These are phyloP conservation scores for Manis pentadactyla DNA, from an alignment of 2,797 vertebrate genomes.

Conservation along the genomic window DNA sequence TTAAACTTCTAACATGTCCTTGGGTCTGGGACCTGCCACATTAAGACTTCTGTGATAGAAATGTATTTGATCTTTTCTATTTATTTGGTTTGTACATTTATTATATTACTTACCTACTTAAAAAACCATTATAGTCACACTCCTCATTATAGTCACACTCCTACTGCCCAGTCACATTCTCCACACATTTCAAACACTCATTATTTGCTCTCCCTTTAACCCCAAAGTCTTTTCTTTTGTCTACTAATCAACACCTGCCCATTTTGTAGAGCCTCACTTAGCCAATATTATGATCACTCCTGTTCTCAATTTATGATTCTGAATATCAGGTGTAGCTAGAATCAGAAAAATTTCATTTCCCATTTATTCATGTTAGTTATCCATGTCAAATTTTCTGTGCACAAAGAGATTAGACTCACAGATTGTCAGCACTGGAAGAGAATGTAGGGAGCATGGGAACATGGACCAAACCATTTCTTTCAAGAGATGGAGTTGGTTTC, in stretches of 20 bases:
- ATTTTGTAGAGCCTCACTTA: not conserved
- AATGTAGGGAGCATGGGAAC: not conserved
- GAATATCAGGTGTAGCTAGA: not conserved
- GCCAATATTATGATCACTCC: not conserved
- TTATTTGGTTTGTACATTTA: not conserved
- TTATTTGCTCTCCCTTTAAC: not conserved
- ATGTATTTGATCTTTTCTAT: not conserved
- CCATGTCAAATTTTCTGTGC: not conserved
- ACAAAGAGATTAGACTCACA: not conserved
- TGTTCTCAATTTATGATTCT: not conserved
- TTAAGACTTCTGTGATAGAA: not conserved
- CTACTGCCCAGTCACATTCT: not conserved
- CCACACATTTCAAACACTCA: not conserved
- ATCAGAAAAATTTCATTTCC: not conserved
- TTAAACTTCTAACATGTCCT: not conserved
- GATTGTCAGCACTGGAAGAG: not conserved
- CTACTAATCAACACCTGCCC: not conserved
- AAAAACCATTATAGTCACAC: fast-evolving
- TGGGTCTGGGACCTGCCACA: not conserved
- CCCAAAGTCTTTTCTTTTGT: not conserved
- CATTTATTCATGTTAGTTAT: not conserved
- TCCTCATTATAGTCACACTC: not conserved
- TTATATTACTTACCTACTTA: not conserved
- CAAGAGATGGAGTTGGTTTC: not conserved
- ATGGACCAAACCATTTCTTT: not conserved